phyloP scores from a whole-genome alignment of 2,888 invertebrate genomes.

The Erebia ligea region DNA sequence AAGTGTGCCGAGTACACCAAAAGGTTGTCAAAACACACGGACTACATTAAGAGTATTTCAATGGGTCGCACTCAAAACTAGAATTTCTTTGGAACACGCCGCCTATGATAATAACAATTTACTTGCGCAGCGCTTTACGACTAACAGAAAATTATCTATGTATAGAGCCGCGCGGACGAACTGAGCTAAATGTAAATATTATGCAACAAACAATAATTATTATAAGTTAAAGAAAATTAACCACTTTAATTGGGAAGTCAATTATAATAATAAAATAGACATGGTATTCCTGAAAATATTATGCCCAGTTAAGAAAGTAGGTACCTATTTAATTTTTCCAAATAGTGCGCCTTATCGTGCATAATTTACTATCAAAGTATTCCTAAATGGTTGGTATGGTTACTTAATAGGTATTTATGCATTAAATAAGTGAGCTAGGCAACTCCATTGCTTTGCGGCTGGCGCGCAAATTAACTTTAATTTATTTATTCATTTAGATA shows the following conservation, averaged over 20 bases:
- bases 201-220: no score
- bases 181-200: not conserved
- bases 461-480: slow-evolving; percentile 34
- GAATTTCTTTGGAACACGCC: slow-evolving; percentile 14
- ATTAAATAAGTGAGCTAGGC: not conserved
- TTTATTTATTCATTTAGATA: no score
- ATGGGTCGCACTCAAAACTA: slow-evolving; percentile 15
- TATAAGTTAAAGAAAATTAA: no score
- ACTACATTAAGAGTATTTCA: slow-evolving; percentile 10
- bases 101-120: slow-evolving; percentile 1
- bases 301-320: no score
- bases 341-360: no score
- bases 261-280: no score
- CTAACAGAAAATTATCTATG: not conserved
- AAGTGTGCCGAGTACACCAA: slow-evolving; percentile 15
- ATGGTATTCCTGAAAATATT: no score
- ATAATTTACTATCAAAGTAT: no score
- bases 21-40: slow-evolving; percentile 18
- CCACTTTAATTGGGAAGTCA: no score
- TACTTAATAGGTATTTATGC: no score
- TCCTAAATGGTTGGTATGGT: no score
- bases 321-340: no score
- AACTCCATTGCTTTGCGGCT: slow-evolving; percentile 6
- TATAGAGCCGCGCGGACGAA: not conserved
- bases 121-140: not conserved